Evolutionary conservation across 1,140 invertebrate genomes (phyloP).

Genomic region (Tetramorium simillimum): DNA sequence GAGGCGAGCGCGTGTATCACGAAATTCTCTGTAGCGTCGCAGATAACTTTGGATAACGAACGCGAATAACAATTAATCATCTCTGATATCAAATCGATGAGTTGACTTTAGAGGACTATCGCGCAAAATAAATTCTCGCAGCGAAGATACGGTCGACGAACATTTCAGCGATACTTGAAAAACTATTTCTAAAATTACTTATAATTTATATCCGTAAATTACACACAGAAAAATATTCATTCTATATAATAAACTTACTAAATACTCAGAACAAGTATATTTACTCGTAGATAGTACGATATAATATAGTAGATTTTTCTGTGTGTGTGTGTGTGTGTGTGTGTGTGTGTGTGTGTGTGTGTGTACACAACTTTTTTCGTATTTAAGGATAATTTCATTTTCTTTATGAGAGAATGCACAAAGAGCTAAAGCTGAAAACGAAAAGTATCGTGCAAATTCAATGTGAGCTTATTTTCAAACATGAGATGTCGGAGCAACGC

Average conservation of each 20-base stretch:
- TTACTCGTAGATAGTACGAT: too few species aligned
- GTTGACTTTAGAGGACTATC: background rate
- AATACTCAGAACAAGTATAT: too few species aligned
- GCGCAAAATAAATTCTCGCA: background rate
- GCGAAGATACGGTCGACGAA: background rate
- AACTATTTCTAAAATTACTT: background rate
- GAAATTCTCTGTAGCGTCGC: background rate
- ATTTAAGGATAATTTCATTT: background rate
- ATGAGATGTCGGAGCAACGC: background rate
- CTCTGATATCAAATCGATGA: background rate
- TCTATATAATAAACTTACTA: too few species aligned
- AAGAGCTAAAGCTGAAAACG: background rate
- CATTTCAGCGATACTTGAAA: background rate
- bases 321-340: too few species aligned
- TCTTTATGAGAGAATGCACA: background rate
- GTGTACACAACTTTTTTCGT: background rate
- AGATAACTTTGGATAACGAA: constrained; percentile 3
- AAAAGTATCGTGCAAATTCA: background rate
- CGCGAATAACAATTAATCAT: constrained; percentile 25
- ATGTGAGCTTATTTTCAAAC: background rate
- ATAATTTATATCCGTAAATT: background rate
- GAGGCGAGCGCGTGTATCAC: background rate
- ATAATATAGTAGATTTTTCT: too few species aligned
- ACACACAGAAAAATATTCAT: too few species aligned
- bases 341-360: too few species aligned